Base-by-base conservation (phyloP, 35 echinoderm and acorn worm genomes). In the Eucidaris tribuloides region DNA sequence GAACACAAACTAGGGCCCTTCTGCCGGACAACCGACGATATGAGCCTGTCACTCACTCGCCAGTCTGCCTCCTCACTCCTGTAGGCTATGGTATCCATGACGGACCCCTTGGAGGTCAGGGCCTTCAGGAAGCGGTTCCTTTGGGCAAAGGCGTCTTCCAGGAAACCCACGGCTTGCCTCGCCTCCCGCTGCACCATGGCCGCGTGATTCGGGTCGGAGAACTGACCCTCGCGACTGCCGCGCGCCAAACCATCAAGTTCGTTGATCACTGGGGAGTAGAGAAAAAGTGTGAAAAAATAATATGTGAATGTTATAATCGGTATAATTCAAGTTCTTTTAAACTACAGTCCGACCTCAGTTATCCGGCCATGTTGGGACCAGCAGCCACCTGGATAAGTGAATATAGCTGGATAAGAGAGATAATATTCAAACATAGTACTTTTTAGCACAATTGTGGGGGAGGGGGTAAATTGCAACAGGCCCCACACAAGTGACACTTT, bases 121-220 rank as follows among this genome's bases (percentile, higher is more conserved):
- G 96, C 96, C 42, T 84, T 80, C 13, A 99, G 63, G 48, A 87
- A 68, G 45, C 89, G 89, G 71, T 99, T 99, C 13, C 86, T 64
- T 7, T 62, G n/a, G 18, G 86, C 96, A 93, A 99, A 99, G 38
- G 84, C 70, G 24, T 81, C 84, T 62, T 99, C 96, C 68, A 99
- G 72, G 74, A 81, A 99, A 22, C 76, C 62, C 5, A 99, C 71
- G 14, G 96, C 96, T 36, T 52, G 32, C 60, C 32, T 80, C 6
- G 96, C 90, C 33, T 46, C 66, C 7, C 48, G n/a, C 41, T 93
- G 91, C 0, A 99, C 96, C 62, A 31, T 76, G 5, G 27, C 34
- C 0, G 71, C 52, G 42, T 89, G 79, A 15, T 46, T 58, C 17
- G 80, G 65, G 31, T 86, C 84, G 2, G 42, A 49, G 71, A 59